Evolutionary conservation across 2,113 vertebrate species (phyloP).

Genomic region (Aplodontia rufa): DNA sequence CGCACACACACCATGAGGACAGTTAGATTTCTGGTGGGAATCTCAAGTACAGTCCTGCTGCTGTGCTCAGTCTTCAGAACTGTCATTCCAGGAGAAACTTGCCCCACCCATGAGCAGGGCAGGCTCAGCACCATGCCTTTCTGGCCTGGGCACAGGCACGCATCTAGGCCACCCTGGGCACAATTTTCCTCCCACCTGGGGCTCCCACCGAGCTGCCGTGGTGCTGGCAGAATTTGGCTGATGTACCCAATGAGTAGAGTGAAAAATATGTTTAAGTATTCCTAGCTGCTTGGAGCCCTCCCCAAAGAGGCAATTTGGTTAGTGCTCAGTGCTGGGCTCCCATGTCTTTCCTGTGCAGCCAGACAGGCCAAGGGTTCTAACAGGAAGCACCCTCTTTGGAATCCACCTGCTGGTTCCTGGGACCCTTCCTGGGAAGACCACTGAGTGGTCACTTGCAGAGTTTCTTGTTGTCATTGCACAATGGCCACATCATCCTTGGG

Average conservation of each 20-base stretch:
- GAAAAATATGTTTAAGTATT: constrained; percentile 29
- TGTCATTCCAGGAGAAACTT: neutral
- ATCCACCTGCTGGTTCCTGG: neutral
- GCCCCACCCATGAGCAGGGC: neutral
- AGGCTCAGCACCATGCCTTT: neutral
- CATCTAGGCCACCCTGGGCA: neutral
- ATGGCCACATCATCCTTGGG: constrained; percentile 81
- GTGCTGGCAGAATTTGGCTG: neutral
- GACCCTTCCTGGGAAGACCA: constrained; percentile 67
- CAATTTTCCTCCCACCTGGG: neutral
- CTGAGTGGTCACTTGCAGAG: constrained; percentile 78
- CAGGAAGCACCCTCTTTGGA: constrained; percentile 60
- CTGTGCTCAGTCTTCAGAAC: neutral
- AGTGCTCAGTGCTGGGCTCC: neutral
- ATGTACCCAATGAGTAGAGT: neutral
- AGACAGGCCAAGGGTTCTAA: neutral
- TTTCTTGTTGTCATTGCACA: constrained; percentile 83
- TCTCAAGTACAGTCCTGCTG: constrained; percentile 53
- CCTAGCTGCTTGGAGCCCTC: neutral
- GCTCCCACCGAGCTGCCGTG: neutral
- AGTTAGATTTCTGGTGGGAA: neutral
- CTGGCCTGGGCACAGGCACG: neutral
- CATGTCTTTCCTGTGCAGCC: neutral
- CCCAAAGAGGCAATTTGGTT: neutral
- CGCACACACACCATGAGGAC: neutral